These are phyloP conservation scores for Phaethornis superciliosus DNA, from an alignment of 2,113 vertebrate species.

Conservation along the genomic window DNA sequence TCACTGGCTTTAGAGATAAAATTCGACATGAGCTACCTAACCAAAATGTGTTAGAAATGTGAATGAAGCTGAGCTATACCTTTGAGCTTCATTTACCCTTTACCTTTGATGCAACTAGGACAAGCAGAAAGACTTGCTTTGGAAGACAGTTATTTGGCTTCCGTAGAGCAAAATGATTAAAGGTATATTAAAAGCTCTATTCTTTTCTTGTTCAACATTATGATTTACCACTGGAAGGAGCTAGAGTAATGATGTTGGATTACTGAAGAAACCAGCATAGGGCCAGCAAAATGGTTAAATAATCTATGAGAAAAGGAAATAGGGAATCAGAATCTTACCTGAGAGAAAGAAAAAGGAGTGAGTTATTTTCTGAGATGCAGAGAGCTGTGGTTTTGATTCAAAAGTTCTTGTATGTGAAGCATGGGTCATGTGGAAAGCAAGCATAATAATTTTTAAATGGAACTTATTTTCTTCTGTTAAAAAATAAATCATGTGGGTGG, in stretches of 20 bases:
- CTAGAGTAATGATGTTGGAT: conserved; percentile 77
- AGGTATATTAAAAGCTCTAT: neutral
- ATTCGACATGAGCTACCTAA: neutral
- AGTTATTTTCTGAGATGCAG: conserved; percentile 39
- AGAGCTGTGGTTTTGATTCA: conserved; percentile 2
- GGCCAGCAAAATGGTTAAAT: conserved; percentile 56
- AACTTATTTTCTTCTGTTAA: conserved; percentile 54
- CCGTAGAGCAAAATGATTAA: conserved; percentile 1
- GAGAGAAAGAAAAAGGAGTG: neutral
- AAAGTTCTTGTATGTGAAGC: conserved; percentile 45
- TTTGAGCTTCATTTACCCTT: conserved; percentile 1
- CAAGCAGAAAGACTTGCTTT: neutral
- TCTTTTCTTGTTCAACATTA: conserved; percentile 41
- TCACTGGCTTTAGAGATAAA: neutral
- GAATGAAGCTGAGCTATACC: neutral
- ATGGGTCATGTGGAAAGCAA: conserved; percentile 14
- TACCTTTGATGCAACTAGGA: neutral
- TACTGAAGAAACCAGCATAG: neutral
- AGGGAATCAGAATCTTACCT: conserved; percentile 18
- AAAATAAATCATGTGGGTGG: conserved; percentile 53
- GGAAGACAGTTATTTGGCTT: neutral
- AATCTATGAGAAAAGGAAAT: neutral
- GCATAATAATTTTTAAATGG: conserved; percentile 68
- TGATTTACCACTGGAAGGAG: conserved; percentile 82
- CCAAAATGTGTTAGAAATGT: neutral